These are phyloP conservation scores for Tenthredo amoena DNA, from an alignment of 2,888 invertebrate genomes.

Conservation along the genomic window DNA sequence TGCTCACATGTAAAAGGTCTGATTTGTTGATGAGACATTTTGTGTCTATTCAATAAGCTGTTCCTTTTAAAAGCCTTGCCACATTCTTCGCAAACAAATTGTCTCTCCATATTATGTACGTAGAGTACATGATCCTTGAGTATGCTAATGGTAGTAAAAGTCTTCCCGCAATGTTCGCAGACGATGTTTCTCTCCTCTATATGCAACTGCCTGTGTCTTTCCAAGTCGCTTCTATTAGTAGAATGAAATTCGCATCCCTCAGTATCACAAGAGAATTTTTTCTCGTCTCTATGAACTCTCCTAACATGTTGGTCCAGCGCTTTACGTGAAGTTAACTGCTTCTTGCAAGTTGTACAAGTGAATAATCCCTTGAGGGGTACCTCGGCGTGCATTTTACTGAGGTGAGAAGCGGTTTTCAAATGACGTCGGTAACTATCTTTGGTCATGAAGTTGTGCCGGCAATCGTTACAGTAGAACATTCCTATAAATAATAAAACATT, in stretches of 20 bases:
- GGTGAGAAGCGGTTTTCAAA: slow-evolving; percentile 64
- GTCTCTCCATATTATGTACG: slow-evolving; percentile 71
- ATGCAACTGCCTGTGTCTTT: slow-evolving; percentile 72
- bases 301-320: slow-evolving; percentile 71
- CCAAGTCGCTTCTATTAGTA: slow-evolving; percentile 70
- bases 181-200: slow-evolving; percentile 70
- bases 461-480: slow-evolving; percentile 65
- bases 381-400: slow-evolving; percentile 65
- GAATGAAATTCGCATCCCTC: slow-evolving; percentile 71
- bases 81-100: slow-evolving; percentile 73
- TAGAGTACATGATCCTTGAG: slow-evolving; percentile 75
- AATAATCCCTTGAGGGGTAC: slow-evolving; percentile 65
- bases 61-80: slow-evolving; percentile 75
- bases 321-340: slow-evolving; percentile 71
- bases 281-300: slow-evolving; percentile 70
- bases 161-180: slow-evolving; percentile 75
- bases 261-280: slow-evolving; percentile 69
- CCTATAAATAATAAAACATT: slow-evolving; percentile 55
- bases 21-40: slow-evolving; percentile 72
- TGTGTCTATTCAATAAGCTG: slow-evolving; percentile 73
- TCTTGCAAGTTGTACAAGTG: slow-evolving; percentile 71
- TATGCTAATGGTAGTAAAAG: slow-evolving; percentile 71
- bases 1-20: slow-evolving; percentile 72
- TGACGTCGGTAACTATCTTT: slow-evolving; percentile 67
- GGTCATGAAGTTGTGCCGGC: slow-evolving; percentile 66